These are phyloP conservation scores for Mustelus asterias DNA, from an alignment of 2,113 vertebrate species.

Conservation along the genomic window DNA sequence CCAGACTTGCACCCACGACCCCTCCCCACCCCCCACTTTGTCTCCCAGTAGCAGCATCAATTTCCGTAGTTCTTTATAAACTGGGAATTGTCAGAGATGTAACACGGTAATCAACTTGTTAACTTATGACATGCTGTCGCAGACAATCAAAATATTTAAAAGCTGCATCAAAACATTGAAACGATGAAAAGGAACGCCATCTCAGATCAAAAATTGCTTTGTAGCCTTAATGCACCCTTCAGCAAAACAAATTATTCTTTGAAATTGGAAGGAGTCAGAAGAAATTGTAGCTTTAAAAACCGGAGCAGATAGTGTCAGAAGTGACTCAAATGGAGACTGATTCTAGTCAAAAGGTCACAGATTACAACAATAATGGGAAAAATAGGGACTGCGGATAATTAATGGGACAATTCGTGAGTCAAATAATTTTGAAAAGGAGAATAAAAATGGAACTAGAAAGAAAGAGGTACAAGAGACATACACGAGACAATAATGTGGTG, in stretches of 20 bases:
- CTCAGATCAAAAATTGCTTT: neutral
- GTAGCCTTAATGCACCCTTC: neutral
- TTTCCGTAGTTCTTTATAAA: neutral
- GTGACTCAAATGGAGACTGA: neutral
- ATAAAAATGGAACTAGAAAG: neutral
- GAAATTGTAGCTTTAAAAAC: neutral
- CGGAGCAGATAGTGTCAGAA: neutral
- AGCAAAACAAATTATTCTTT: constrained; percentile 16
- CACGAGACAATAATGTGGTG: neutral
- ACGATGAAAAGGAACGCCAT: neutral
- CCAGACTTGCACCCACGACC: neutral
- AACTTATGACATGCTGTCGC: neutral
- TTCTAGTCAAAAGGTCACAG: neutral
- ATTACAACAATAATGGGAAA: neutral
- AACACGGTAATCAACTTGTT: neutral
- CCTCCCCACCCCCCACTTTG: too few relatives aligned
- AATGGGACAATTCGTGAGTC: neutral
- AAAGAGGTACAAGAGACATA: neutral
- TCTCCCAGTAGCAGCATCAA: neutral
- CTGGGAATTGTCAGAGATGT: neutral
- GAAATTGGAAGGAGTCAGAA: neutral
- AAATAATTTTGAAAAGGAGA: neutral
- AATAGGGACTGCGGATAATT: neutral
- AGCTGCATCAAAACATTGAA: neutral
- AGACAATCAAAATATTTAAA: neutral